phyloP scores from a whole-genome alignment of 1,140 invertebrate species.

The Cepaea nemoralis region DNA sequence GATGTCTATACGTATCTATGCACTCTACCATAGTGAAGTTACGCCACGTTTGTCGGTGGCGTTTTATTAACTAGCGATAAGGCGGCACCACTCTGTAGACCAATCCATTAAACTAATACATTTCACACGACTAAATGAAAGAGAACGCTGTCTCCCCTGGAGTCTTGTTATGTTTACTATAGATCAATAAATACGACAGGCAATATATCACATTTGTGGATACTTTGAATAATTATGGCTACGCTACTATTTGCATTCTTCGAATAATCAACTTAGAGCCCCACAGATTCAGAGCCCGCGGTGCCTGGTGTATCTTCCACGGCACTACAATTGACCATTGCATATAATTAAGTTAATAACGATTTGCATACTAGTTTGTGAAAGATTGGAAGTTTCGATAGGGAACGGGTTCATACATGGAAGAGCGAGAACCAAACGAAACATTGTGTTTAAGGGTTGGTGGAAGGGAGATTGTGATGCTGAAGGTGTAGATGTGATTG shows the following conservation, averaged over 20 bases:
- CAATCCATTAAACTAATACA: not conserved
- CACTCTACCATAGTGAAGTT: too few species aligned
- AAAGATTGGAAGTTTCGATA: too few species aligned
- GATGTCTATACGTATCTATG: too few species aligned
- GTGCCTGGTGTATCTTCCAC: not conserved
- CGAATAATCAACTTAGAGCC: not conserved
- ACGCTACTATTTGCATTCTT: not conserved
- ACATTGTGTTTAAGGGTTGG: too few species aligned
- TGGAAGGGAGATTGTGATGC: too few species aligned
- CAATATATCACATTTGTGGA: not conserved
- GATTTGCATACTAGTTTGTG: constrained; percentile 11
- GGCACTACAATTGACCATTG: not conserved
- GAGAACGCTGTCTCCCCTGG: not conserved
- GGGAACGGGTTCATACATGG: too few species aligned
- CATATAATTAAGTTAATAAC: not conserved
- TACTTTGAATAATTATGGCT: not conserved
- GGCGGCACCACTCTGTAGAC: not conserved
- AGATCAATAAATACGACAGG: not conserved
- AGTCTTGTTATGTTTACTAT: not conserved
- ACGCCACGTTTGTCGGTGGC: too few species aligned
- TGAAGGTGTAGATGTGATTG: too few species aligned
- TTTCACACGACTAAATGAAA: not conserved
- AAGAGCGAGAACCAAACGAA: too few species aligned
- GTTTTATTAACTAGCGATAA: not conserved
- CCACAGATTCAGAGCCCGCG: not conserved